These are phyloP conservation scores for Galeopterus variegatus DNA, from an alignment of 2,113 vertebrate species.

Conservation along the genomic window DNA sequence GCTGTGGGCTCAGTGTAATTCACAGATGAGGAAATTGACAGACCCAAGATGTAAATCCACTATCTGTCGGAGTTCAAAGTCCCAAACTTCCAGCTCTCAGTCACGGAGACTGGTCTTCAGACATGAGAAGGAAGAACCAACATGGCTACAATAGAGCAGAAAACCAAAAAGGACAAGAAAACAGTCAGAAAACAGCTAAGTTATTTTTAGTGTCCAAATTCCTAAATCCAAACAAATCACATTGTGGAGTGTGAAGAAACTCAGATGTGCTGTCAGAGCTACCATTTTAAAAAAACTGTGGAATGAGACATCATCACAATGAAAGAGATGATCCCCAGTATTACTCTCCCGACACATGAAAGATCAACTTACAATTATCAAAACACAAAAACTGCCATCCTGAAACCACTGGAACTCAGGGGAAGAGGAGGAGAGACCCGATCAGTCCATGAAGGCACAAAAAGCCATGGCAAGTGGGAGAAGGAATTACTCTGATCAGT, in stretches of 20 bases:
- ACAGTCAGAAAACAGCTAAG: neutral
- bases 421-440: no score
- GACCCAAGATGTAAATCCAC: neutral
- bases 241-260: neutral
- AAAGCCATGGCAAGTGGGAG: no score
- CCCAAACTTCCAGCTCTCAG: neutral
- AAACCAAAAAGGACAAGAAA: neutral
- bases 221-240: neutral
- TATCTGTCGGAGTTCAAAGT: neutral
- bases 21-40: neutral
- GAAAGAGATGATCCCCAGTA: no score
- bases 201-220: neutral
- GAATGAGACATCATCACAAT: no score
- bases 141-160: neutral
- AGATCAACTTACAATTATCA: no score
- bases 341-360: no score
- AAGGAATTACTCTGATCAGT: no score
- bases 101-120: neutral
- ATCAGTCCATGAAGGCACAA: no score
- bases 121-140: neutral
- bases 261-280: neutral
- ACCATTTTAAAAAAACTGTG: neutral
- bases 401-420: no score
- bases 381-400: no score
- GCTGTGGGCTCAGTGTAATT: neutral